Percentiles rank a stretch among this genome's conserved stretches.
phyloP scores from a whole-genome alignment of 2,113 vertebrate genomes.

The Rana temporaria region DNA sequence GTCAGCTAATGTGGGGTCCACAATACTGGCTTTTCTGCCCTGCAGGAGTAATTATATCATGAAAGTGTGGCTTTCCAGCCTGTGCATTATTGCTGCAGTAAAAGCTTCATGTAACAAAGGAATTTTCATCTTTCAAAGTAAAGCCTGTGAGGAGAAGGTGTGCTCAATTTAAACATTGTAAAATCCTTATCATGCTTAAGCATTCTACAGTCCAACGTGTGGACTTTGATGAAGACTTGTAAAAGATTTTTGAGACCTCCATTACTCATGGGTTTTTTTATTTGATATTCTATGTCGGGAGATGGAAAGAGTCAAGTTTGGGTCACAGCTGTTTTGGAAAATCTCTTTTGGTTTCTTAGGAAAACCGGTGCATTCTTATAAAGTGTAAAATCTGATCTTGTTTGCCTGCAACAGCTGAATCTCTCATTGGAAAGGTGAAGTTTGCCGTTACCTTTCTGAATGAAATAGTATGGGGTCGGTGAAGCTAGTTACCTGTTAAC shows the following conservation, averaged over 20 bases:
- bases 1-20: background rate
- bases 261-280: too few species aligned
- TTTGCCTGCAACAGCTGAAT: too few species aligned
- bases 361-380: too few species aligned
- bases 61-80: background rate
- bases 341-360: too few species aligned
- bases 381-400: too few species aligned
- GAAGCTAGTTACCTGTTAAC: too few species aligned
- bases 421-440: too few species aligned
- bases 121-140: constrained; percentile 1
- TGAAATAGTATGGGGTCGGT: too few species aligned
- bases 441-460: too few species aligned
- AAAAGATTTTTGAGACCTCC: background rate
- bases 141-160: constrained; percentile 9
- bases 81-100: constrained; percentile 12
- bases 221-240: background rate
- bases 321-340: too few species aligned
- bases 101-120: constrained; percentile 16
- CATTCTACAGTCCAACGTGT: background rate
- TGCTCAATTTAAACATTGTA: background rate
- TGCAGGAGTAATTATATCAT: constrained; percentile 10
- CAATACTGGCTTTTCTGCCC: background rate
- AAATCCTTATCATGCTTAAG: background rate
- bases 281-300: too few species aligned
- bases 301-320: too few species aligned